Evolutionary conservation across 2,888 invertebrate species (phyloP), one percentile per base, ranked within the genome.

Genomic region (Oxycera nigricornis): DNA sequence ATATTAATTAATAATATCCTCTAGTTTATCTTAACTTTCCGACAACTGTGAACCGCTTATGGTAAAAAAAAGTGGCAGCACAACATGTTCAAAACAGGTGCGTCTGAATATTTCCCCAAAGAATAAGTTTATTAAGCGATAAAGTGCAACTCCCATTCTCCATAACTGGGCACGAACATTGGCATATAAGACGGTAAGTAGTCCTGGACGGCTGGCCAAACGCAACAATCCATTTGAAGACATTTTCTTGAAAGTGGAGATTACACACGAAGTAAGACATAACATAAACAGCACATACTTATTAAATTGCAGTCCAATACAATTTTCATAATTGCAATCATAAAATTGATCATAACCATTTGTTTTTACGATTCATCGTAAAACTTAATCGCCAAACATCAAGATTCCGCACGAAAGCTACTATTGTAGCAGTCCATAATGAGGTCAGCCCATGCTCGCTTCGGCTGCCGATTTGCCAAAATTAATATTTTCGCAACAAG

Each of bases 301-400:
- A 24, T 22, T 20, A 55, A 70, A 70, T 55, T 31, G 31, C 22
- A 24, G 1, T 14, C 1, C 67, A 41, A 67, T 46, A 46, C 26
- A 70, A 70, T 70, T 70, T 70, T 3, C 50, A 4, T 55, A 70
- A 70, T 70, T 46, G 55, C 31, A 14, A 46, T 68, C 22, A 22
- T 70, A 73, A 73, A 73, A 62, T 59, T 73, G 39, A 65, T 61
- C 72, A 68, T 73, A 46, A 73, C 67, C 70, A 75, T 75, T 75
- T 68, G 70, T 62, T 73, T 70, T 73, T 75, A 73, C 46, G 70
- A 39, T 4, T 22, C 7, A 24, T 55, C 55, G 62, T 75, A 75
- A 75, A 75, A 75, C 26, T 73, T 75, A 75, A 75, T 75, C 68
- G 75, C 46, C 57, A 70, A 68, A 20, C 17, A 65, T 65, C 39